Evolutionary conservation across 2,888 invertebrate species (phyloP), one percentile per base, ranked within the genome.

Genomic region (Amiota mariae): DNA sequence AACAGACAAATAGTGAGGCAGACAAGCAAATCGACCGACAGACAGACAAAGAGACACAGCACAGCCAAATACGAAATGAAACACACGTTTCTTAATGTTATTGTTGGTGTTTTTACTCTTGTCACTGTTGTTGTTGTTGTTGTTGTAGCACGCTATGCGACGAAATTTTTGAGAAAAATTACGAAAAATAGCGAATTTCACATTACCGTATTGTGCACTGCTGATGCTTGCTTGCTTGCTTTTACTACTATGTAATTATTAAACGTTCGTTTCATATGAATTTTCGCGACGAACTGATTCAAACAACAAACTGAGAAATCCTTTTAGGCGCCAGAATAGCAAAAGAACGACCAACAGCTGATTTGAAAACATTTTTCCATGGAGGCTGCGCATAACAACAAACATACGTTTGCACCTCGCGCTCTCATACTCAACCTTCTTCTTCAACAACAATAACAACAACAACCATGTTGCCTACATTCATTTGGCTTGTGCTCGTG

Each of bases 231-330:
- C 36, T 36, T 24, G 24, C 6, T 36, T 36, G 36, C 36, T 36
- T 36, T 36, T 36, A 3, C 24, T 24, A 24, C 24, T 24, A 24
- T 6, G 0, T 36, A 36, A 2, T 36, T 12, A 18, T 36, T 15
- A n/a, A 63, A 63, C 63, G 63, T 79, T 79, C 79, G 80, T 71
- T 74, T 77, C 76, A 77, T 74, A 77, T 80, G 82, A 78, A 81
- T 82, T 81, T 77, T 79, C 81, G 82, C 79, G 81, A 82, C 79
- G 78, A 81, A 81, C 78, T 79, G 75, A 82, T 73, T 76, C 76
- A 74, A 74, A 73, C 72, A 73, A 78, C 73, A 74, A 79, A 79
- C 78, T 75, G 75, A 77, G 76, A 81, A 82, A 81, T 82, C 81
- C 81, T 81, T 81, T 82, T 80, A 46, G 56, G 77, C 70, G 63